Evolutionary conservation across 2,888 invertebrate genomes (phyloP).

Genomic region (Marasmarcha lunaedactyla): DNA sequence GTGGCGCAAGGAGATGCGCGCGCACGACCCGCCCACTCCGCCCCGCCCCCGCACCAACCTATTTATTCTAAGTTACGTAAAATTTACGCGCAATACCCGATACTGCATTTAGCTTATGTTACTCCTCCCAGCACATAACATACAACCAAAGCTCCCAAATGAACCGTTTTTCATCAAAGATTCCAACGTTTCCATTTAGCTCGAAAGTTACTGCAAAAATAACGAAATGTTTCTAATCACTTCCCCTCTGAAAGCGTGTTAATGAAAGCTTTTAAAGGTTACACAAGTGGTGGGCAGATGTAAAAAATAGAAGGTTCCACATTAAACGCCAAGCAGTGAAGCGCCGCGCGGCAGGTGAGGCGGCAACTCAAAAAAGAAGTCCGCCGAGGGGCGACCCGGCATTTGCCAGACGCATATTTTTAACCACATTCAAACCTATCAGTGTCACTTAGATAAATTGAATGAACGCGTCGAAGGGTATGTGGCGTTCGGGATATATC

Average conservation of each 20-base stretch:
- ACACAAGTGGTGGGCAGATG: conserved; percentile 19
- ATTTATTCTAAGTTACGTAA: conserved; percentile 71
- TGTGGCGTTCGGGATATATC: conserved; percentile 15
- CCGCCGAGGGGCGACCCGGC: conserved; percentile 34
- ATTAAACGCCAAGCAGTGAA: conserved; percentile 56
- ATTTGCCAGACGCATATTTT: conserved; percentile 60
- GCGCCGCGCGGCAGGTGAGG: conserved; percentile 51
- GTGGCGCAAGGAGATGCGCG: conserved; percentile 26
- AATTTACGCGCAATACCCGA: conserved; percentile 68
- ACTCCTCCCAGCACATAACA: conserved; percentile 17
- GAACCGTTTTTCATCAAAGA: not conserved
- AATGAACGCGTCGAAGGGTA: conserved; percentile 57
- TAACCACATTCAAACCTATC: conserved; percentile 57
- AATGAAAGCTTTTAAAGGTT: conserved; percentile 23
- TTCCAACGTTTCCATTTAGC: not conserved
- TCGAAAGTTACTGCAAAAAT: too few species aligned
- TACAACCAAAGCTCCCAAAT: conserved; percentile 13
- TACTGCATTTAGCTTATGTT: conserved; percentile 64
- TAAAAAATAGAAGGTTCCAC: conserved; percentile 32
- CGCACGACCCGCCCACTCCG: conserved; percentile 59
- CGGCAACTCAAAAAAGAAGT: conserved; percentile 53
- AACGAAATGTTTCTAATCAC: too few species aligned
- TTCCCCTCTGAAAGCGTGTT: conserved; percentile 3
- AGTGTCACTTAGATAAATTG: conserved; percentile 70
- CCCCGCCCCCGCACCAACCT: conserved; percentile 69